Evolutionary conservation across 2,797 vertebrate species (phyloP), one percentile per base, ranked within the genome.

Genomic region (Moxostoma hubbsi): DNA sequence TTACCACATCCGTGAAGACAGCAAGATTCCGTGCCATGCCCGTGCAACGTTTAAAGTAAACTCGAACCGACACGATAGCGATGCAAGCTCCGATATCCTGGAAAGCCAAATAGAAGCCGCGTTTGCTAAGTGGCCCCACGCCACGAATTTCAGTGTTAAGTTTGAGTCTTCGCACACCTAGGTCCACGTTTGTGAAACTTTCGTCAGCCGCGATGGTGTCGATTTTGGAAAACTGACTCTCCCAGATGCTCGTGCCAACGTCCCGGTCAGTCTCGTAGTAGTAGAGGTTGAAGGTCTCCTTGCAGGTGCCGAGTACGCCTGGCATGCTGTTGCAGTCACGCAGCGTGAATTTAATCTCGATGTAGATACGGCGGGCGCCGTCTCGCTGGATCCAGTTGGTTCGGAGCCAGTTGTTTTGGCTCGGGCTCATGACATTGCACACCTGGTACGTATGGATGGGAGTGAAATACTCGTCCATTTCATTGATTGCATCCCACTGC

Each of bases 271-370:
- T 96, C 87, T 99, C 97, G 51, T 95, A 93, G 92, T 98, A 99
- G 90, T 97, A 97, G 80, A 99, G 92, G 91, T 98, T 98, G 91
- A 99, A 99, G 36, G 97, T 99, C 89, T 99, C 97, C 90, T 99
- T 99, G 93, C 97, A 99, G 83, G 97, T 99, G 64, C 97, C 97
- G 85, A 96, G 91, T 3, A 98, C 97, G 0, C 98, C 97, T 0
- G 97, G 97, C 95, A 99, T 98, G 90, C 98, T 99, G 93, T 98
- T 99, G 66, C 97, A 99, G 90, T 98, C 97, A 1, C 97, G 90
- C 53, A 99, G 90, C 0, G 97, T 98, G 90, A 99, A 99, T 82
- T 97, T 98, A 86, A 99, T 95, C 94, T 99, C 97, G 0, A 96
- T 96, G 0, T 98, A 99, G 82, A 98, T 95, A 0, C 97, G 93